phyloP scores from a whole-genome alignment of 2,888 invertebrate genomes.

The Matsumyia berberina region DNA sequence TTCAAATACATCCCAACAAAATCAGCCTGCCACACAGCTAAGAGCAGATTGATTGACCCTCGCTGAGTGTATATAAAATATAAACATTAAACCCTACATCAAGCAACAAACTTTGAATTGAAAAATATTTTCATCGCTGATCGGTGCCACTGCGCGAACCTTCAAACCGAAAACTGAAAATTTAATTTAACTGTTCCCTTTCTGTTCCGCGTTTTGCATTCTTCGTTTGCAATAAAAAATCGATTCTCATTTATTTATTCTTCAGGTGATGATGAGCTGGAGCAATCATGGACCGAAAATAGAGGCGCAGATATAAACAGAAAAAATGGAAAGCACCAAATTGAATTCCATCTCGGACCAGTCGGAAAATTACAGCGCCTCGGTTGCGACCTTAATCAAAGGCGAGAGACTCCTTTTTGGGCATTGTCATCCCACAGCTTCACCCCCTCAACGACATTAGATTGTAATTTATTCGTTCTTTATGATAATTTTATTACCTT shows the following conservation, averaged over 20 bases:
- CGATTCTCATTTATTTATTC: conserved; percentile 30
- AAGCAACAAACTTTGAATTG: background rate
- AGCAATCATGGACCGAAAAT: conserved; percentile 17
- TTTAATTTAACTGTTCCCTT: conserved; percentile 17
- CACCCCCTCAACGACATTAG: conserved; percentile 2
- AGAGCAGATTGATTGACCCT: no score
- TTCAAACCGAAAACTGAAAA: conserved; percentile 7
- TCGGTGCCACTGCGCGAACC: background rate
- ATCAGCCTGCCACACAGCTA: no score
- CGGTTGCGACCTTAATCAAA: conserved; percentile 25
- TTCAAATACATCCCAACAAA: no score
- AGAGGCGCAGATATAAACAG: background rate
- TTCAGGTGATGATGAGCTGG: conserved; percentile 21
- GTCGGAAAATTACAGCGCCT: conserved; percentile 19
- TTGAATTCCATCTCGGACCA: conserved; percentile 32
- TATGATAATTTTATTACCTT: conserved; percentile 73
- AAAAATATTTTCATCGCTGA: background rate
- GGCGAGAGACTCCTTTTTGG: conserved; percentile 4
- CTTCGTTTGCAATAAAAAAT: conserved; percentile 22
- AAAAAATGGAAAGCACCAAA: conserved; percentile 15
- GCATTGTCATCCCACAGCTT: conserved; percentile 1
- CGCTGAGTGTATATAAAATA: no score
- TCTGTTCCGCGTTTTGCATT: conserved; percentile 14
- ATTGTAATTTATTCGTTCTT: conserved; percentile 64
- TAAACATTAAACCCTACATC: no score